Conservation (phyloP, 2,888 invertebrate genomes). For the Agonopterix subpropinquella region DNA sequence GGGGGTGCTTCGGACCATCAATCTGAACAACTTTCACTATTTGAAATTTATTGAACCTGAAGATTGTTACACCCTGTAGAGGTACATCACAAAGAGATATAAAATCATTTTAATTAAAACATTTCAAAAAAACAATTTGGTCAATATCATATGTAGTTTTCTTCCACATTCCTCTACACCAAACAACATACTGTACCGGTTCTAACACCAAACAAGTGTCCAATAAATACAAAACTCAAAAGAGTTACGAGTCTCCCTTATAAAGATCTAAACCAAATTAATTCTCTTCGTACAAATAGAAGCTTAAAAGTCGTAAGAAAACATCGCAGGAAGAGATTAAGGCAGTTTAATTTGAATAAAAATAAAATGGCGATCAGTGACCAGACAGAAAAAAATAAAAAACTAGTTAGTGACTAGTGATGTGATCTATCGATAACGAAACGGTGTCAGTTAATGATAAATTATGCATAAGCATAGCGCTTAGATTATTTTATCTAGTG, state of each 20-base stretch:
- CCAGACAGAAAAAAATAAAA: constrained; percentile 1
- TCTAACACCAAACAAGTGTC: too few relatives aligned
- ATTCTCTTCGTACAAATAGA: constrained; percentile 6
- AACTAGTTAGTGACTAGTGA: constrained; percentile 5
- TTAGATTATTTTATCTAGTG: background rate
- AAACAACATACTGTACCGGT: too few relatives aligned
- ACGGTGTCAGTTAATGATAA: constrained; percentile 8
- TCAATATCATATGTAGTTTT: too few relatives aligned
- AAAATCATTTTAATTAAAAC: too few relatives aligned
- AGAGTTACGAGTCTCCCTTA: constrained; percentile 1
- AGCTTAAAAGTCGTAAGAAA: background rate
- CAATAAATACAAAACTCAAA: constrained; percentile 5
- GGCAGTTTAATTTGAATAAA: constrained; percentile 14
- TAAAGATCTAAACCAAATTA: constrained; percentile 13
- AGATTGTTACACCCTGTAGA: too few relatives aligned
- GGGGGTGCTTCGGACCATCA: too few relatives aligned
- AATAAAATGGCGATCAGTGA: constrained; percentile 6
- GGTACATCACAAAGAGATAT: too few relatives aligned
- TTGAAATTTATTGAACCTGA: too few relatives aligned
- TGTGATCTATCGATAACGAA: constrained; percentile 8
- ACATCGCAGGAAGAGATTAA: constrained; percentile 8
- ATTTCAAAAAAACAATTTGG: too few relatives aligned
- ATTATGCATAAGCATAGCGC: constrained; percentile 16
- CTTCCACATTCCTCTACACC: too few relatives aligned
- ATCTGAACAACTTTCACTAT: too few relatives aligned